Percentiles rank a stretch among this genome's conserved stretches.
phyloP scores from a whole-genome alignment of 1,140 invertebrate genomes.

The Cephus cinctus region DNA sequence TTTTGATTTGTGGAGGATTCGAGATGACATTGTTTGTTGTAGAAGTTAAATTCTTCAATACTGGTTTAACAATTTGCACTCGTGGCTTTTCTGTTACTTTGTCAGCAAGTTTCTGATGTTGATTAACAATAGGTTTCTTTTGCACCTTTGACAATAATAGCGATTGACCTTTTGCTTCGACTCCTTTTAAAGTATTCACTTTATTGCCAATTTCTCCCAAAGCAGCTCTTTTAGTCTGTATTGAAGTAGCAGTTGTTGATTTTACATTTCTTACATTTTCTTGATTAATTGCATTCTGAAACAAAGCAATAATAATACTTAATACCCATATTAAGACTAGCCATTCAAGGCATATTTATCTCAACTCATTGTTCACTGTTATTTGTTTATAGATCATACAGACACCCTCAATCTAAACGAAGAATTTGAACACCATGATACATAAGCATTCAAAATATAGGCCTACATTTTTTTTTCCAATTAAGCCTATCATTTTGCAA shows the following conservation, averaged over 20 bases:
- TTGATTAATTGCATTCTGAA: slow-evolving; percentile 42
- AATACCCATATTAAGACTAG: too few relatives aligned
- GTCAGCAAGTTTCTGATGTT: slow-evolving; percentile 7
- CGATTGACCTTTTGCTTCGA: slow-evolving; percentile 31
- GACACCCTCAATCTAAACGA: too few relatives aligned
- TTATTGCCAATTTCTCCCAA: slow-evolving; percentile 52
- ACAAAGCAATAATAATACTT: too few relatives aligned
- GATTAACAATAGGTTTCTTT: slow-evolving; percentile 21
- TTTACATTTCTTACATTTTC: slow-evolving; percentile 47
- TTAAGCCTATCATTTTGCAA: too few relatives aligned
- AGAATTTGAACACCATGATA: too few relatives aligned
- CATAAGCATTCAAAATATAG: too few relatives aligned
- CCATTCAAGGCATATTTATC: too few relatives aligned
- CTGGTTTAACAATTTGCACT: slow-evolving; percentile 35
- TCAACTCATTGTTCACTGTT: too few relatives aligned
- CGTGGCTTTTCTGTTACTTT: slow-evolving; percentile 32
- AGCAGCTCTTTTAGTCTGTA: slow-evolving; percentile 39
- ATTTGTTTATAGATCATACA: too few relatives aligned
- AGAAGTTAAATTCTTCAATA: slow-evolving; percentile 24
- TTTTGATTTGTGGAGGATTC: slow-evolving; percentile 13
- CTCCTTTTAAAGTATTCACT: slow-evolving; percentile 37
- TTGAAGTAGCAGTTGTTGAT: slow-evolving; percentile 24
- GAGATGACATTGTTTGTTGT: not conserved
- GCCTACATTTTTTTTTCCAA: too few relatives aligned
- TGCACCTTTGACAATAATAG: slow-evolving; percentile 27